These are phyloP conservation scores for Athalia circularis DNA, from an alignment of 2,888 invertebrate species.

Conservation along the genomic window DNA sequence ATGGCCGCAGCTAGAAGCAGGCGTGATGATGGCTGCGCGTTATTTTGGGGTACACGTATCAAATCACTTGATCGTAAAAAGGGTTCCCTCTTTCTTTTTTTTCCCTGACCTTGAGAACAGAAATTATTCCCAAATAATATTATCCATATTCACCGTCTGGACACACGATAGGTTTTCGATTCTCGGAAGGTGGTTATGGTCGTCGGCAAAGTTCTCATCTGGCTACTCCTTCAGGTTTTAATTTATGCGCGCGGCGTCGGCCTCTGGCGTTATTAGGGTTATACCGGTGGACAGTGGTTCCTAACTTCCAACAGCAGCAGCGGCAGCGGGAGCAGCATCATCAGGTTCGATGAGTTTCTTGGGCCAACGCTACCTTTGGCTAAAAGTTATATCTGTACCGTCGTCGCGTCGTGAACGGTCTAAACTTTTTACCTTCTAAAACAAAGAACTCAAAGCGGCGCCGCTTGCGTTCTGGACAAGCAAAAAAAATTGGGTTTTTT, in stretches of 20 bases:
- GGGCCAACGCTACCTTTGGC: neutral
- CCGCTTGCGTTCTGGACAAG: slow-evolving; percentile 50
- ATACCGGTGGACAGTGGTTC: slow-evolving; percentile 62
- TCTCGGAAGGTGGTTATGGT: slow-evolving; percentile 35
- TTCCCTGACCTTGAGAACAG: neutral
- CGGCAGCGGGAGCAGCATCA: neutral
- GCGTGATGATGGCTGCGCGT: slow-evolving; percentile 14
- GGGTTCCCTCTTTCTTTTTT: neutral
- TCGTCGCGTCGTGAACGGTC: neutral
- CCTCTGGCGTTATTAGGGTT: slow-evolving; percentile 70
- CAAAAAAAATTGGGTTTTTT: no score
- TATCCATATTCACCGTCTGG: neutral
- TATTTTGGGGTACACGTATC: neutral
- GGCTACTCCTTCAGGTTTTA: slow-evolving; percentile 58
- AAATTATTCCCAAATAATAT: no score
- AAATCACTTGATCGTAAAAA: slow-evolving; percentile 7
- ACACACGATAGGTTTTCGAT: slow-evolving; percentile 7
- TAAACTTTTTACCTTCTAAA: slow-evolving; percentile 56
- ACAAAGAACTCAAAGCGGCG: slow-evolving; percentile 66
- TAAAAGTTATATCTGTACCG: no score
- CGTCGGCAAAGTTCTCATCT: neutral
- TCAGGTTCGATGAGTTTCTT: slow-evolving; percentile 21
- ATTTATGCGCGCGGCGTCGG: slow-evolving; percentile 69
- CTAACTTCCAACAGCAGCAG: neutral
- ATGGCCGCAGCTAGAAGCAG: slow-evolving; percentile 14